Evolutionary conservation across 2,113 vertebrate species (phyloP).

Genomic region (Spilogale gracilis): DNA sequence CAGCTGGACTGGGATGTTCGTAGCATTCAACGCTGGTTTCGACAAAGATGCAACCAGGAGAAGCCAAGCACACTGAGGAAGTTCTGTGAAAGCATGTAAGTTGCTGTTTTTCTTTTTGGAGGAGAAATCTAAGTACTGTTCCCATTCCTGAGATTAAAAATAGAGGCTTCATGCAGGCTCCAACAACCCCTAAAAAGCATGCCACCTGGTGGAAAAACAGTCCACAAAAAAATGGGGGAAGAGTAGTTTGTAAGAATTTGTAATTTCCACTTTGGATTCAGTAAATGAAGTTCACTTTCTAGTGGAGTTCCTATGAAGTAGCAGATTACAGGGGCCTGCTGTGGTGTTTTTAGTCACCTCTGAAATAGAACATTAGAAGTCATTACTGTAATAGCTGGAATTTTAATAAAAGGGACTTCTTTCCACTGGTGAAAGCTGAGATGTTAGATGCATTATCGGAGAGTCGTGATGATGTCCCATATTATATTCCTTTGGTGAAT

Average conservation of each 20-base stretch:
- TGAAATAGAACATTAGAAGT: not conserved
- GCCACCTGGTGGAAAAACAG: not conserved
- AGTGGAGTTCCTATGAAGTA: not conserved
- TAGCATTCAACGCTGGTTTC: conserved; percentile 98
- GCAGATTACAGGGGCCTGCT: not conserved
- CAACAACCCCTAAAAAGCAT: not conserved
- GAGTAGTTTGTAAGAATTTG: not conserved
- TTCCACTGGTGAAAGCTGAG: conserved; percentile 37
- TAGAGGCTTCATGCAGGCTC: not conserved
- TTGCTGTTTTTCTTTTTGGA: conserved; percentile 40
- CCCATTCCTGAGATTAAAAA: not conserved
- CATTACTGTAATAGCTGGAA: not conserved
- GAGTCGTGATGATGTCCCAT: not conserved
- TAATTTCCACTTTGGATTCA: not conserved
- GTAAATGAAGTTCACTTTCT: not conserved
- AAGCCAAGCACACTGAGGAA: conserved; percentile 96
- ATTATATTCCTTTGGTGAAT: conserved; percentile 40
- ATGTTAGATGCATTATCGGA: conserved; percentile 7
- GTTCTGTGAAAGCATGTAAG: conserved; percentile 99
- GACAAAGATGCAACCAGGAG: conserved; percentile 98
- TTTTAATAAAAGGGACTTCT: conserved; percentile 40
- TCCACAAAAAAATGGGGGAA: not conserved
- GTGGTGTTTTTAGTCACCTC: not conserved
- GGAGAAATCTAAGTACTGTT: not conserved
- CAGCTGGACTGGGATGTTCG: conserved; percentile 99